Base-by-base conservation (phyloP, 92 coral and sea anemone species). In the Epizoanthus illoricatus region DNA sequence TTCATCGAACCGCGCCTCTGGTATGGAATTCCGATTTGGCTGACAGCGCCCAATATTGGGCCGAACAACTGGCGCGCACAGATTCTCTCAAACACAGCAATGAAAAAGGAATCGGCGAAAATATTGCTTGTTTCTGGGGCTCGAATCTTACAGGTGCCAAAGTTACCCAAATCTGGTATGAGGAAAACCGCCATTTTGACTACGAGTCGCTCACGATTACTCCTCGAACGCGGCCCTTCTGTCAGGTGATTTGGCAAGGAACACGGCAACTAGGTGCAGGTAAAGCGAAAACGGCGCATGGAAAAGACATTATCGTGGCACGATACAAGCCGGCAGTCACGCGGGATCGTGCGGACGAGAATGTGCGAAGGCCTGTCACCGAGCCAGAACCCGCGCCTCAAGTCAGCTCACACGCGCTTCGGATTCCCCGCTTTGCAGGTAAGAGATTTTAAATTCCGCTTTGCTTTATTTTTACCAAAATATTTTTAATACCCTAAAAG, bases 31-130 rank as follows among this genome's bases (percentile, higher is more conserved):
- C 90, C 60, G 60, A 71, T 74, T 94, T 97, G 57, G 97, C 97
- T 15, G 98, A 97, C 73, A 90, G 97, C 88, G 99, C 99, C 70
- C 99, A 97, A 74, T 52, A 72, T 71, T 94, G 99, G 99, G 99
- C 99, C 63, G 98, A 97, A 61, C 91, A 97, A 54, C 95, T 97
- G 69, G 97, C 98, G 12, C 86, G 88, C 19, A 84, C 90, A 28
- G 93, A 91, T 64, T 88, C 92, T 20, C 75, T 91, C 8, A 86
- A 84, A 73, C 79, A 90, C 88, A 92, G 97, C 81, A 80, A 92
- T 45, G 94, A 87, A 80, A 86, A 85, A 20, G 95, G 94, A 49
- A 57, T 89, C 60, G 97, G 92, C 63, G 99, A 97, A 87, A 97
- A 94, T 65, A 88, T 97, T 36, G 92, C 97, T 11, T 90, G 93